Percentiles rank a stretch among this genome's conserved stretches.
Evolutionary conservation across 2,113 vertebrate species (phyloP).

Genomic region (Microcebus tavaratra): DNA sequence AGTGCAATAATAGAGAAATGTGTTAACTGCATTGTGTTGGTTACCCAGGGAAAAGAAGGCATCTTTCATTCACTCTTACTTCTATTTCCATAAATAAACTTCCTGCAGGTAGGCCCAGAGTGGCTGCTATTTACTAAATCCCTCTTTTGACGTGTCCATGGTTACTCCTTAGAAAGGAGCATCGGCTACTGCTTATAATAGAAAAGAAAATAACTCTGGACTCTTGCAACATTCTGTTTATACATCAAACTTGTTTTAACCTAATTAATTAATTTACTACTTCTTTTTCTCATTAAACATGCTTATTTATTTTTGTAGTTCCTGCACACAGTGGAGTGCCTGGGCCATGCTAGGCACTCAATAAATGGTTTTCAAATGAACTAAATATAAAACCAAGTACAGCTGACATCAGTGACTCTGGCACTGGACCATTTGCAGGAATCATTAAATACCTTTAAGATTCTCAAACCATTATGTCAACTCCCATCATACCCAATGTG

Average conservation of each 20-base stretch:
- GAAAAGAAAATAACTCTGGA: background rate
- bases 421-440: background rate
- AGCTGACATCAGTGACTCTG: background rate
- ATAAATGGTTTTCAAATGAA: constrained; percentile 11
- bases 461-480: background rate
- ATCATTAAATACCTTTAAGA: constrained; percentile 11
- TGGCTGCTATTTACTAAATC: background rate
- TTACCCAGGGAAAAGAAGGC: background rate
- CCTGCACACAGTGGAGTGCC: background rate
- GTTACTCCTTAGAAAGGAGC: background rate
- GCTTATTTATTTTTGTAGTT: background rate
- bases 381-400: background rate
- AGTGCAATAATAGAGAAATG: background rate
- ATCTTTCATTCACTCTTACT: background rate
- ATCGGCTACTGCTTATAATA: background rate
- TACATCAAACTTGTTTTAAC: background rate
- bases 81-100: background rate
- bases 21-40: background rate
- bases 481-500: background rate
- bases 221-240: background rate
- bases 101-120: too few species aligned
- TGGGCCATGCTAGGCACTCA: background rate
- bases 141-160: background rate
- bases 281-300: background rate
- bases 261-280: background rate